Base-by-base conservation (phyloP, 2,888 invertebrate species). In the Kuschelorhynchus macadamiae region DNA sequence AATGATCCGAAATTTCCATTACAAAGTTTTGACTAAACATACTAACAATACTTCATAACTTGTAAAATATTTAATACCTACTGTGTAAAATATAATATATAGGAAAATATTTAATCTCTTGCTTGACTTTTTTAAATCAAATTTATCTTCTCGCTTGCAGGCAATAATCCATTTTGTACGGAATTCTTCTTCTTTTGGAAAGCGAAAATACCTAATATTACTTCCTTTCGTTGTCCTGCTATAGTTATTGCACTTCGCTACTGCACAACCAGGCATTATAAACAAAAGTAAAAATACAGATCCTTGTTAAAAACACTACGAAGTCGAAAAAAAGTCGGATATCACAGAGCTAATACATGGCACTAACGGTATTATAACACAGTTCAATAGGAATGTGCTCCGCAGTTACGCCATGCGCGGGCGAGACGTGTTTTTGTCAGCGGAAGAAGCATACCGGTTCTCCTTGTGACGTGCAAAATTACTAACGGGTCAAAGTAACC, bases 201-300 rank as follows among this genome's bases (percentile, higher is more conserved):
- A 25, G 4, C 25, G 25, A 7, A 25, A 25, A 25, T 25, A 25
- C 7, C 25, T 25, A 5, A 25, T 25, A 25, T 36, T 36, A 36
- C 36, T 36, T n/a, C 36, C 36, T 36, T 36, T 36, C 36, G 36
- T 36, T 36, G 36, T 36, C 11, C 36, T 36, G 11, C 36, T 36
- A 36, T 36, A 36, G 12, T 36, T 36, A n/a, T 12, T 36, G 25
- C 25, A 25, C 7, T 25, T 25, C 25, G 25, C 25, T 25, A 25
- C 25, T 25, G 25, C 25, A 25, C 25, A 25, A 25, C 25, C 25
- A 25, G 25, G 25, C 25, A 25, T 25, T 25, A 7, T 25, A 25
- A 25, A 12, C 36, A 36, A 36, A 36, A 36, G 36, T 36, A 11
- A 36, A 36, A 5, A 36, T 12, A 36, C 3, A 36, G 36, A 11